Conservation (phyloP, 2,888 invertebrate genomes). For the Pristionchus exspectatus region DNA sequence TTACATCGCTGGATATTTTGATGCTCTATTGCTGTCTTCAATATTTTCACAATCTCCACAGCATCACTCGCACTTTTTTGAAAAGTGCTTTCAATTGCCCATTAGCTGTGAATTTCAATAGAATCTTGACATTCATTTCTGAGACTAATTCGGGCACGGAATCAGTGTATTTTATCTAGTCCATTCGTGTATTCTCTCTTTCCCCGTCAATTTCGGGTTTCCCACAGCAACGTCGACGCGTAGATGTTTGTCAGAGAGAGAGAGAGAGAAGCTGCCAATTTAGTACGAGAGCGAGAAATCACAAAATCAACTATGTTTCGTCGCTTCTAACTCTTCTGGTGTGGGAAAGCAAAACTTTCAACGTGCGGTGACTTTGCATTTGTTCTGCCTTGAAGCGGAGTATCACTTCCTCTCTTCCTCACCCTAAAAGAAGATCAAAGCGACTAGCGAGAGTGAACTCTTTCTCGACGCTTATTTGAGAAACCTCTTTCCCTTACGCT, state of each 20-base stretch:
- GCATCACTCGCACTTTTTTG: background rate
- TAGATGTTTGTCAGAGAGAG: background rate
- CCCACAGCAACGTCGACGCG: background rate
- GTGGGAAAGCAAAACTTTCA: background rate
- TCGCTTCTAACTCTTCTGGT: background rate
- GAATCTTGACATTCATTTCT: too few species aligned
- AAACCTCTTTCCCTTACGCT: background rate
- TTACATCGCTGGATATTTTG: background rate
- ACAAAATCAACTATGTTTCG: background rate
- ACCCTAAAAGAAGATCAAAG: background rate
- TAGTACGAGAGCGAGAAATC: background rate
- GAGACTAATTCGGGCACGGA: background rate
- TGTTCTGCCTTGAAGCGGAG: background rate
- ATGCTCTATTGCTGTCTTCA: background rate
- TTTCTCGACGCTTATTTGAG: background rate
- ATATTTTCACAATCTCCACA: background rate
- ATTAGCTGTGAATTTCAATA: background rate
- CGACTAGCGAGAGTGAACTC: background rate
- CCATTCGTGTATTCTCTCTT: background rate
- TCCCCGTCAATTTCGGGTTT: background rate
- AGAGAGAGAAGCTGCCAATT: background rate
- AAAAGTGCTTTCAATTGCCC: background rate
- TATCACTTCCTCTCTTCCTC: background rate
- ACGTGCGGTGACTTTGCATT: background rate
- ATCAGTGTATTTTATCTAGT: background rate